Base-by-base conservation (phyloP, 2,888 invertebrate genomes). In the Mactromeris polynyma region DNA sequence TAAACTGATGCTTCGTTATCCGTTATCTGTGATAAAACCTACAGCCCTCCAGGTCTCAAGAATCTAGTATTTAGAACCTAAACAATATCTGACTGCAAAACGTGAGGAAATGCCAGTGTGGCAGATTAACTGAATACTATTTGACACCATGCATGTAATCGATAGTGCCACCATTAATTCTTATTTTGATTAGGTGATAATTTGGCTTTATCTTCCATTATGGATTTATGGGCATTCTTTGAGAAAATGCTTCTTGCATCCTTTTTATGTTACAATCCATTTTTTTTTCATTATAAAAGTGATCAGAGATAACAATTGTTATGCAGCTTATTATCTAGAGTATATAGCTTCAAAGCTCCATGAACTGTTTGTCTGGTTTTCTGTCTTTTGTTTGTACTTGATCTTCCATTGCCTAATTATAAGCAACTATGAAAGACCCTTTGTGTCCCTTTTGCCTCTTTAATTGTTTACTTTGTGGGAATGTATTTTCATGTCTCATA, bases 131-230 rank as follows among this genome's bases (percentile, higher is more conserved):
- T 40, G 40, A 69, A 64, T 58, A 64, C 11, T 38, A 26, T 21
- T 31, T 69, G 69, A 82, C 69, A 82, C 64, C 64, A 64, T 40
- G 64, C 82, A 64, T 42, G 69, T 42, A 69, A 82, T 82, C 82
- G 69, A 82, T 69, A 82, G 64, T 82, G 54, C n/a, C 17, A n/a
- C 81, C 38, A 31, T 69, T 82, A 82, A 82, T 82, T 82, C 82
- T 31, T 21, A 33, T 42, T 69, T 51, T 82, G 82, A 82, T 82
- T 58, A 58, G n/a, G 51, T 26, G 69, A 82, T 82, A 82, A 82
- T 69, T 40, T 69, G 4, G 64, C 40, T 38, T 82, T 58, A 58
- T 58, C 26, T 81, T 73, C 73, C 36, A 33, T 69, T 17, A 33
- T 73, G 33, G 73, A 73, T 73, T 73, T 73, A 73, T 73, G 73